These are phyloP conservation scores for Strigops habroptila DNA, from an alignment of 2,113 vertebrate species.

Conservation along the genomic window DNA sequence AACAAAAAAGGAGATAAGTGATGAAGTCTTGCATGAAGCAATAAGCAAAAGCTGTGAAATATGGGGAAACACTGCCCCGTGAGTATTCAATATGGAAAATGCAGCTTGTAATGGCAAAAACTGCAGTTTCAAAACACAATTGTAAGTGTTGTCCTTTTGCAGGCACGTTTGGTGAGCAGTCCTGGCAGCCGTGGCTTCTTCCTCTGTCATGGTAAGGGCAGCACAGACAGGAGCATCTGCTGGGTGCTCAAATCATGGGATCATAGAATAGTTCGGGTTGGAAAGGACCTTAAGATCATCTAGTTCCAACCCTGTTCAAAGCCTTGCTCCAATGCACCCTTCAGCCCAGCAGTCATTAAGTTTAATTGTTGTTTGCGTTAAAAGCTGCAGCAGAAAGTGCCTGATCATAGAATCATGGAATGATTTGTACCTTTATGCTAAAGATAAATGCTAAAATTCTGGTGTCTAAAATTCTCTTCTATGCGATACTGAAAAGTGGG, in stretches of 20 bases:
- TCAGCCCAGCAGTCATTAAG: not conserved
- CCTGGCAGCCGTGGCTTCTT: not conserved
- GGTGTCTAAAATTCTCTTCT: not conserved
- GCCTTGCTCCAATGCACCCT: not conserved
- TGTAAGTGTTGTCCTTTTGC: not conserved
- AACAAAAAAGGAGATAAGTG: not conserved
- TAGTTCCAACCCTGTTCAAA: not conserved
- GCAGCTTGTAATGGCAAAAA: not conserved
- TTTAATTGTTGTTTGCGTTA: not conserved
- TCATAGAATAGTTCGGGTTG: not conserved
- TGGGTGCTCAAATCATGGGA: not conserved
- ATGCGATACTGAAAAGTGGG: not conserved
- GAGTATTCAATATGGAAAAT: not conserved
- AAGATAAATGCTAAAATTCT: not conserved
- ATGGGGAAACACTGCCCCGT: fast-evolving
- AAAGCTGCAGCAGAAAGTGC: not conserved
- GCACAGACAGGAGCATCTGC: not conserved
- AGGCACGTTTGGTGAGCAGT: not conserved
- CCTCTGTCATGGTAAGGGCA: not conserved
- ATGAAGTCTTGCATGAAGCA: not conserved
- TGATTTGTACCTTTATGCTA: not conserved
- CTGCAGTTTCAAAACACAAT: fast-evolving
- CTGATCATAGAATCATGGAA: not conserved
- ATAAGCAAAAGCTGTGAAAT: not conserved
- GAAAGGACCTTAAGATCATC: not conserved